Evolutionary conservation across 1,140 invertebrate species (phyloP).

Genomic region (Streblospio benedicti): DNA sequence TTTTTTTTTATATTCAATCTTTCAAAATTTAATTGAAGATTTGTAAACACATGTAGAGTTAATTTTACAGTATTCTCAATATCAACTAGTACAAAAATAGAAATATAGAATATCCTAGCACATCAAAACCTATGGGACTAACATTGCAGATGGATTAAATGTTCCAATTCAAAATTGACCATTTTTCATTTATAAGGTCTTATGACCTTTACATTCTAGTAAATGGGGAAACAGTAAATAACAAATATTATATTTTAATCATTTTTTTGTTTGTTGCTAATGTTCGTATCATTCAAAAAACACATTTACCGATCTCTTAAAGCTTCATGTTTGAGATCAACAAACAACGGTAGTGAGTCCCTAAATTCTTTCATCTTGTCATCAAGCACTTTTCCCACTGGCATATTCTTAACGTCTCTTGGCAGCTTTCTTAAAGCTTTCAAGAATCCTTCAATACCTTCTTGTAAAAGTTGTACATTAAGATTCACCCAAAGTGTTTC

Average conservation of each 20-base stretch:
- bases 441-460: constrained; percentile 65
- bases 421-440: constrained; percentile 64
- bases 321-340: constrained; percentile 82
- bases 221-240: neutral
- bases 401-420: constrained; percentile 51
- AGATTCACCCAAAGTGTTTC: constrained; percentile 78
- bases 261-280: too few relatives aligned
- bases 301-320: constrained; percentile 62
- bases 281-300: too few relatives aligned
- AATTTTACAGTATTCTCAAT: neutral
- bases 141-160: too few relatives aligned
- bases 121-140: too few relatives aligned
- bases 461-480: constrained; percentile 69
- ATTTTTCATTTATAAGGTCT: too few relatives aligned
- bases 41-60: neutral
- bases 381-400: constrained; percentile 61
- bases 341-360: constrained; percentile 75
- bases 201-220: too few relatives aligned
- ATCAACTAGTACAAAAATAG: too few relatives aligned
- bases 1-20: neutral
- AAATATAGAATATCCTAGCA: too few relatives aligned
- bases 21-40: neutral
- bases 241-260: neutral
- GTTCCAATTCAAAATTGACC: too few relatives aligned
- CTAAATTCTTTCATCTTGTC: constrained; percentile 79